Base-by-base conservation (phyloP, 2,888 invertebrate species). In the Brachypalpus laphriformis region DNA sequence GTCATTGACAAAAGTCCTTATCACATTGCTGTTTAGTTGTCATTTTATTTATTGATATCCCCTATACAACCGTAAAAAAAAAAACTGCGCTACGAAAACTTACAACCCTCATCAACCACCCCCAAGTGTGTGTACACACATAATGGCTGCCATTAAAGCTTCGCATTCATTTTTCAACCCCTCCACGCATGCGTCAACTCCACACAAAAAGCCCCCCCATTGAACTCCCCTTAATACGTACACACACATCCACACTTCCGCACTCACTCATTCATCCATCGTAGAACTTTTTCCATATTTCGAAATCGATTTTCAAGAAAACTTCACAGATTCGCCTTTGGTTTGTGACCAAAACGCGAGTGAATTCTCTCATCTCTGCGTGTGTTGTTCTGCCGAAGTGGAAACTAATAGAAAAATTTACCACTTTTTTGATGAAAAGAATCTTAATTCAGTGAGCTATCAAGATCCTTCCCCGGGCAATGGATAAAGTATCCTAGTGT, bases 301-400 rank as follows among this genome's bases (percentile, higher is more conserved):
- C 85, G 81, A 85, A 85, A 85, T 85, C 85, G 85, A 85, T 85
- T 85, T 85, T 85, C 81, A 85, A 40, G 81, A 74, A 80, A 85
- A 81, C 70, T 81, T 85, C 75, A 85, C 81, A 85, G 85, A 85
- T 71, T 85, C 75, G 81, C 81, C 81, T 81, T 81, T 40, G 59
- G 71, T 76, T 81, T 81, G 70, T 49, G 71, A 76, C 75, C 85
- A 85, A 85, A 85, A 76, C 85, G 85, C 81, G 85, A 85, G 81
- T 85, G 81, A 76, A 81, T 81, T 81, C 81, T 85, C 80, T 75
- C 85, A 85, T 81, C 80, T 85, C 85, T 81, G 71, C 85, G 81
- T 85, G 85, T 85, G 81, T 85, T 81, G 70, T 81, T 85, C 81
- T 71, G 65, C 49, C 57, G 54, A 80, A 61, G 66, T 85, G 66